phyloP scores from a whole-genome alignment of 2,888 invertebrate genomes.

The Lithophane ornitopus region DNA sequence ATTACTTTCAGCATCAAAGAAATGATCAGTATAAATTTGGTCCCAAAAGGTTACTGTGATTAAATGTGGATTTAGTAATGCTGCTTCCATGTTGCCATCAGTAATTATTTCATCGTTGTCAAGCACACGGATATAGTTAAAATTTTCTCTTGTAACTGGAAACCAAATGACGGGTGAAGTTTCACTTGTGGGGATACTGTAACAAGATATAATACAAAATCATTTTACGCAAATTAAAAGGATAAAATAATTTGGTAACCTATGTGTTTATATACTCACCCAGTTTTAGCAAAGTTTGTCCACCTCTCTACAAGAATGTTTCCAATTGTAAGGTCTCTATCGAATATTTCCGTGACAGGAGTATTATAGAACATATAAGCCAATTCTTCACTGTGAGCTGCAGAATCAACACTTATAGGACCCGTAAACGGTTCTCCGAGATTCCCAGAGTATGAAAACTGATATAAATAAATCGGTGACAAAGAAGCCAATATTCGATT shows the following conservation, averaged over 20 bases:
- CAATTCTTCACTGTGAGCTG: slow-evolving; percentile 84
- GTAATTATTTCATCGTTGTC: slow-evolving; percentile 73
- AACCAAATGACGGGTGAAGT: slow-evolving; percentile 76
- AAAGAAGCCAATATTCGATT: slow-evolving; percentile 71
- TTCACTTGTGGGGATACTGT: slow-evolving; percentile 78
- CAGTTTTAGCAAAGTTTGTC: slow-evolving; percentile 84
- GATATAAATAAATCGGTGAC: slow-evolving; percentile 79
- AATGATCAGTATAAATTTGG: slow-evolving; percentile 77
- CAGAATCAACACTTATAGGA: slow-evolving; percentile 74
- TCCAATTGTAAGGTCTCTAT: slow-evolving; percentile 74
- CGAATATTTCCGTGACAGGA: slow-evolving; percentile 50
- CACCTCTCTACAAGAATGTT: slow-evolving; percentile 83
- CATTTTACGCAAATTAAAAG: too few relatives aligned
- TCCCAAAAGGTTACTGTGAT: slow-evolving; percentile 79
- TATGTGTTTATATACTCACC: slow-evolving; percentile 76
- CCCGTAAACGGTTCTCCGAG: slow-evolving; percentile 78
- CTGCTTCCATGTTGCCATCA: slow-evolving; percentile 71
- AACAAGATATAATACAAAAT: slow-evolving; percentile 59
- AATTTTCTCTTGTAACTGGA: slow-evolving; percentile 71
- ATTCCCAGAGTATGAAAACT: slow-evolving; percentile 84
- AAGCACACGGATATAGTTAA: slow-evolving; percentile 75
- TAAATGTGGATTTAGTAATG: slow-evolving; percentile 75
- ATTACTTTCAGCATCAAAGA: slow-evolving; percentile 79
- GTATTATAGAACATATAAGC: slow-evolving; percentile 79
- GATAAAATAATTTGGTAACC: neutral